Evolutionary conservation across 2,888 invertebrate genomes (phyloP), one percentile per base, ranked within the genome.

Genomic region (Xiphydria camelus): DNA sequence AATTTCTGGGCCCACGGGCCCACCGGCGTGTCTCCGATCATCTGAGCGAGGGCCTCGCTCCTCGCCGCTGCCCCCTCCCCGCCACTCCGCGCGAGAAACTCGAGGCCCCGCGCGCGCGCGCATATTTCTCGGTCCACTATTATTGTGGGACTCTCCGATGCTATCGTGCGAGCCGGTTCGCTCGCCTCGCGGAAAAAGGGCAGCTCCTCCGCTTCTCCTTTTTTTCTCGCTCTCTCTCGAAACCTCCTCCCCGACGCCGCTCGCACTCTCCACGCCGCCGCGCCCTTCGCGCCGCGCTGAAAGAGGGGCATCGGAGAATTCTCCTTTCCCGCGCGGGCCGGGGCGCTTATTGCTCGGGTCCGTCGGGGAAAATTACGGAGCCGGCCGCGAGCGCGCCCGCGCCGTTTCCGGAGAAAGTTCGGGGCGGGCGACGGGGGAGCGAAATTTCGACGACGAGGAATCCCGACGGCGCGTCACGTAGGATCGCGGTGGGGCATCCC

Each of bases 1-100:
- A 75, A 75, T 75, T 72, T 73, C 69, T 73, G 65, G 64, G 58
- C 63, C 61, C 61, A 61, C 60, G 62, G 62, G 61, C 60, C 60
- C 67, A 62, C 63, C 66, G 59, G 62, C 61, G 52, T 62, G 62
- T 61, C 64, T 63, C 63, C 56, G 56, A 65, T 59, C 64, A 57
- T 64, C 62, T 57, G 57, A 56, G 55, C 48, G 45, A 50, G 43
- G 43, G 39, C 50, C 25, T 37, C 4, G 9, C n/a, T n/a, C n/a
- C n/a, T n/a, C n/a, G 23, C 26, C 25, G 25, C 10, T 26, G n/a
- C 12, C 34, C 26, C 40, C 22, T 34, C 41, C 15, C 15, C 19
- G 18, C 19, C 39, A 33, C 38, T 17, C 9, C 38, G 21, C 10
- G 17, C n/a, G n/a, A 26, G 45, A 53, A 55, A 53, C 53, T 52